Conservation (phyloP, 2,888 invertebrate species). For the Electrophaes corylata region DNA sequence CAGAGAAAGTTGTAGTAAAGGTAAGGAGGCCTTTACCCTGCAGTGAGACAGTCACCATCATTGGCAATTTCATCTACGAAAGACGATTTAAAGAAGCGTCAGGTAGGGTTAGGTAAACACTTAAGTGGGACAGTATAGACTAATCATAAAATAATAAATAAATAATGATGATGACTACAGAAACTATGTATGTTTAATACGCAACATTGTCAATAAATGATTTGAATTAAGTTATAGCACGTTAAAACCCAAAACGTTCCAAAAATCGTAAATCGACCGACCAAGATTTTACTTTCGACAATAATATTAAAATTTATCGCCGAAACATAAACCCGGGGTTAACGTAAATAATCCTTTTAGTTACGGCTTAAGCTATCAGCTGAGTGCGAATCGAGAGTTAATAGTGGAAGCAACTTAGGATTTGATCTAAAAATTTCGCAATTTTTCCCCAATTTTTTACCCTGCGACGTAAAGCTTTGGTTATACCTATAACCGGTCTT, state of each 20-base stretch:
- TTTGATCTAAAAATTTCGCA: not conserved
- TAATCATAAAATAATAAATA: too few species aligned
- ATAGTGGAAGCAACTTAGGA: constrained; percentile 1
- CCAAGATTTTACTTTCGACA: constrained; percentile 34
- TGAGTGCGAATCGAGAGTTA: constrained; percentile 10
- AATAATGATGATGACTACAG: too few species aligned
- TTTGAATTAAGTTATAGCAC: constrained; percentile 15
- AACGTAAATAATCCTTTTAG: constrained; percentile 34
- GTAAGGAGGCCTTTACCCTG: too few species aligned
- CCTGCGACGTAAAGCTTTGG: too few species aligned
- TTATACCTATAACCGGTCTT: too few species aligned
- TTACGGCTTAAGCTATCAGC: constrained; percentile 26
- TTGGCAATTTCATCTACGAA: too few species aligned
- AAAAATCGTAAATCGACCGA: constrained; percentile 37
- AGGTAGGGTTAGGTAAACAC: too few species aligned
- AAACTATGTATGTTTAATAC: constrained; percentile 1
- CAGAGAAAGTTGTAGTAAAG: too few species aligned
- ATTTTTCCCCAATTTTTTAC: too few species aligned
- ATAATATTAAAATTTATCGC: constrained; percentile 42
- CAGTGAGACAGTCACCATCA: too few species aligned
- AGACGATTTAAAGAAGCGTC: too few species aligned
- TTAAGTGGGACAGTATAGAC: not conserved
- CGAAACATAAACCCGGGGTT: constrained; percentile 34
- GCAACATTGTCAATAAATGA: not conserved
- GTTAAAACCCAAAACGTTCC: constrained; percentile 26